Conservation (phyloP, 2,888 invertebrate species). For the Euplagia quadripunctaria region DNA sequence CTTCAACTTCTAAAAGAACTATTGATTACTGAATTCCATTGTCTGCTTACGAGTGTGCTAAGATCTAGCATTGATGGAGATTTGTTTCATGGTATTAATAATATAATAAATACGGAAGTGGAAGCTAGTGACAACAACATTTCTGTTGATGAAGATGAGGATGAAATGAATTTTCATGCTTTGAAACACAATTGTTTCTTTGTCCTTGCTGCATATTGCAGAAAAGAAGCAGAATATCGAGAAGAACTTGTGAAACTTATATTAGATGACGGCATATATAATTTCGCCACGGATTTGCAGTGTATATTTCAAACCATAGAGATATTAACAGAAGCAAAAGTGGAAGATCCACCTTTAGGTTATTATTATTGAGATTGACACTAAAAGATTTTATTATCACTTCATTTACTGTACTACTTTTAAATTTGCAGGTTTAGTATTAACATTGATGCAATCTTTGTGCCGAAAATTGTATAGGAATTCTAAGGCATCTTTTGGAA, state of each 20-base stretch:
- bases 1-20: constrained; percentile 63
- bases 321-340: constrained; percentile 60
- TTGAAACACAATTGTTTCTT: constrained; percentile 72
- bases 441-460: constrained; percentile 74
- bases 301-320: constrained; percentile 72
- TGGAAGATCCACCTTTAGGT: constrained; percentile 73
- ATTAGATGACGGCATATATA: constrained; percentile 70
- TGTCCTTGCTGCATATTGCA: constrained; percentile 75
- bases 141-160: constrained; percentile 67
- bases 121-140: constrained; percentile 62
- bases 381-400: neutral
- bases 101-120: constrained; percentile 64
- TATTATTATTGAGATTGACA: constrained; percentile 28
- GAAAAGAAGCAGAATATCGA: constrained; percentile 63
- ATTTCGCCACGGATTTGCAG: constrained; percentile 66
- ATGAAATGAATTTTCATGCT: constrained; percentile 63
- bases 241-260: constrained; percentile 74
- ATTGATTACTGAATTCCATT: constrained; percentile 62
- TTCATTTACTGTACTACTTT: neutral
- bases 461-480: constrained; percentile 76
- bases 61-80: constrained; percentile 64
- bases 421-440: constrained; percentile 67
- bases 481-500: constrained; percentile 66
- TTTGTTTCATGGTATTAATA: constrained; percentile 71
- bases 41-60: constrained; percentile 56